phyloP scores from a whole-genome alignment of 1,140 invertebrate genomes.

The Drosophila albomicans region DNA sequence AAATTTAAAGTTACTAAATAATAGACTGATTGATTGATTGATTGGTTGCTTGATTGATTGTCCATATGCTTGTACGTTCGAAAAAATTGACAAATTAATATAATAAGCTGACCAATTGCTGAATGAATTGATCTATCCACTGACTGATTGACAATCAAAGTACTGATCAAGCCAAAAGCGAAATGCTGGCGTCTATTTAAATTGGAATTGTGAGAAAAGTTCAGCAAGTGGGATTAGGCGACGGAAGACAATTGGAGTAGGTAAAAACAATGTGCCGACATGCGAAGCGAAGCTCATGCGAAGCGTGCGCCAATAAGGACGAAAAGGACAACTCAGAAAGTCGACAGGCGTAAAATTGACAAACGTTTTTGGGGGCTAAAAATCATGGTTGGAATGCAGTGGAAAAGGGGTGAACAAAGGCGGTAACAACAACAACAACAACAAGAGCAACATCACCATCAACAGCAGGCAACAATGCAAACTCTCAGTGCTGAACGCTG shows the following conservation, averaged over 20 bases:
- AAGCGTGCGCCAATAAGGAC: constrained; percentile 45
- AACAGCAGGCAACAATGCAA: constrained; percentile 46
- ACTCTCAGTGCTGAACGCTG: constrained; percentile 61
- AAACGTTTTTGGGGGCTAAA: constrained; percentile 65
- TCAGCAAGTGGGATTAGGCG: neutral
- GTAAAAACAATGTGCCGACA: constrained; percentile 17
- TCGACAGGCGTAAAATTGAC: constrained; percentile 81
- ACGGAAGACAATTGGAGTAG: constrained; percentile 19
- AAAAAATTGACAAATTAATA: too few species aligned
- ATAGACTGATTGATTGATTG: too few species aligned
- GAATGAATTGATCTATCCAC: too few species aligned
- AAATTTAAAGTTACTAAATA: too few species aligned
- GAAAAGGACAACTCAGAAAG: constrained; percentile 72
- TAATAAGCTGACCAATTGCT: too few species aligned
- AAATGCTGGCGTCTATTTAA: neutral
- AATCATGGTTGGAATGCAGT: constrained; percentile 53
- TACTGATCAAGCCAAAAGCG: neutral
- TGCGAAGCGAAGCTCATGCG: constrained; percentile 2
- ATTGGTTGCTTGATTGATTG: too few species aligned
- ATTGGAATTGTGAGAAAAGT: neutral
- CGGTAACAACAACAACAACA: constrained; percentile 3
- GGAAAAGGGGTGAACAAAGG: constrained; percentile 32
- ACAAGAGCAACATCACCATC: constrained; percentile 23
- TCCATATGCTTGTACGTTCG: too few species aligned
- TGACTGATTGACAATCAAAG: neutral